Percentiles rank a stretch among this genome's conserved stretches.
Conservation (phyloP, 2,113 vertebrate genomes). For the Otis tarda region DNA sequence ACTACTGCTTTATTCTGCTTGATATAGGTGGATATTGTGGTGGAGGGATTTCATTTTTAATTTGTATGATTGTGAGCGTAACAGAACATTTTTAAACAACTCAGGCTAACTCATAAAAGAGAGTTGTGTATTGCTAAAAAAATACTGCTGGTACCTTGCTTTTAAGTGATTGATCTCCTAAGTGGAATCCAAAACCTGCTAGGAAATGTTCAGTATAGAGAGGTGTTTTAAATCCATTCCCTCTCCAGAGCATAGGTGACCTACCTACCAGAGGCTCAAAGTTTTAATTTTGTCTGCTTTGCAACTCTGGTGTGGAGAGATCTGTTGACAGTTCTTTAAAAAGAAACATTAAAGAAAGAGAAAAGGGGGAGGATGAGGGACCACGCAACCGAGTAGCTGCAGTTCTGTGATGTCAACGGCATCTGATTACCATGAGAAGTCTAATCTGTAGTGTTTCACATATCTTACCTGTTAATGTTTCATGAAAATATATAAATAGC, state of each 20-base stretch:
- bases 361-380: neutral
- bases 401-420: neutral
- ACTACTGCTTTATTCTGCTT: neutral
- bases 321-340: neutral
- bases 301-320: neutral
- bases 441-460: neutral
- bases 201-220: neutral
- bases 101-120: neutral
- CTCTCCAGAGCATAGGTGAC: neutral
- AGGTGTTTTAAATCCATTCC: neutral
- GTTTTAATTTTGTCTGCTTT: neutral
- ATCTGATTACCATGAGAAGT: neutral
- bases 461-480: neutral
- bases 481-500: neutral
- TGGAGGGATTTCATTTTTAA: neutral
- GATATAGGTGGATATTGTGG: neutral
- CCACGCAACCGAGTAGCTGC: neutral
- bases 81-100: neutral
- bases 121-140: neutral
- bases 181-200: neutral
- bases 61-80: neutral
- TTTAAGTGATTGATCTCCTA: neutral
- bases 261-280: neutral
- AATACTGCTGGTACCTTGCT: neutral
- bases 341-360: neutral